Conservation (phyloP, 2,113 vertebrate species). For the Condylura cristata region DNA sequence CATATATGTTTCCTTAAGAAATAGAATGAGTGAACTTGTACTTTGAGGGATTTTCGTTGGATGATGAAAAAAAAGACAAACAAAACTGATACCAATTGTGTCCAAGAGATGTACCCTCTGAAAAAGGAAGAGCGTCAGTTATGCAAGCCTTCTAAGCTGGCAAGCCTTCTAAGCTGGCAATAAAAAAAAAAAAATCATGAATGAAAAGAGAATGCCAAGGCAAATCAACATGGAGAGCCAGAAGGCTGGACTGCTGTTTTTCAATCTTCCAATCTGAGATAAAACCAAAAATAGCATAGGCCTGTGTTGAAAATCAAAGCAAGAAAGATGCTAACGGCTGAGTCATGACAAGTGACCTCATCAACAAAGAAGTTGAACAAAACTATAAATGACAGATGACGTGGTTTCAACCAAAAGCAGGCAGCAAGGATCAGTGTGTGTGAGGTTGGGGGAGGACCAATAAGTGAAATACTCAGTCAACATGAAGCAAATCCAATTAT, state of each 20-base stretch:
- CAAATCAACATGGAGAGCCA: not conserved
- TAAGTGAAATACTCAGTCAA: not conserved
- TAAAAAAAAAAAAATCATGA: not conserved
- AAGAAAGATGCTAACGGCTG: conserved; percentile 3
- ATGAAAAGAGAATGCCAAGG: conserved; percentile 12
- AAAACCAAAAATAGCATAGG: conserved; percentile 20
- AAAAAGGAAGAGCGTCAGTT: not conserved
- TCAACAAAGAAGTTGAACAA: not conserved
- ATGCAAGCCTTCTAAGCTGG: not conserved
- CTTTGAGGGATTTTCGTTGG: not conserved
- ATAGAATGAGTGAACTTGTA: not conserved
- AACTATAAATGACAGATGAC: conserved; percentile 7
- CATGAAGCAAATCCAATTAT: not conserved
- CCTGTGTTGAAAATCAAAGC: conserved; percentile 29
- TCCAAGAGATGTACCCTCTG: not conserved
- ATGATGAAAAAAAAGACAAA: not conserved
- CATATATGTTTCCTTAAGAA: not conserved
- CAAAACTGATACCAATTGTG: not conserved
- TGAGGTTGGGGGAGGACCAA: not conserved
- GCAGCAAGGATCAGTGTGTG: not conserved
- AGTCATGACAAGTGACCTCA: conserved; percentile 47
- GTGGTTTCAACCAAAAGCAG: not conserved
- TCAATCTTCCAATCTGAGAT: not conserved
- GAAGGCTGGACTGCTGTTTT: conserved; percentile 8
- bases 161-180: too few species aligned